Evolutionary conservation across 2,113 vertebrate species (phyloP).

Genomic region (Gambusia affinis): DNA sequence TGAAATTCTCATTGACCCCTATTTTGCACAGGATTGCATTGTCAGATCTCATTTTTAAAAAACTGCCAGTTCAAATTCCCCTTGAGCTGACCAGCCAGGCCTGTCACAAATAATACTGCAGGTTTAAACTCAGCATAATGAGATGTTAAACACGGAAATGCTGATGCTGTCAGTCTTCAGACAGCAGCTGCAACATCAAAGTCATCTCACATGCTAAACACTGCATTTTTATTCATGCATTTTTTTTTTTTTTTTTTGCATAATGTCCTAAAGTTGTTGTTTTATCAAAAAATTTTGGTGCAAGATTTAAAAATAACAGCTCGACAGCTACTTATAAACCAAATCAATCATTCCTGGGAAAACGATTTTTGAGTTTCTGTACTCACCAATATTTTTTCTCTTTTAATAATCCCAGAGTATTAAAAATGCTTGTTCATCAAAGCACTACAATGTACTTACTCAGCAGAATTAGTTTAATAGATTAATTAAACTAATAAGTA

Average conservation of each 20-base stretch:
- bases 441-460: too few species aligned
- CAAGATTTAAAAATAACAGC: neutral
- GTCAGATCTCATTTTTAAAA: slow-evolving; percentile 5
- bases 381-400: neutral
- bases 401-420: neutral
- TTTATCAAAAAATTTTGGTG: neutral
- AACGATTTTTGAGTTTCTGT: neutral
- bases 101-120: slow-evolving; percentile 45
- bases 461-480: too few species aligned
- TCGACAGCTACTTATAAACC: neutral
- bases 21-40: slow-evolving; percentile 4
- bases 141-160: slow-evolving; percentile 41
- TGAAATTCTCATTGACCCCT: neutral
- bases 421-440: too few species aligned
- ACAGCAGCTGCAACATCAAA: neutral
- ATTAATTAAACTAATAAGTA: too few species aligned
- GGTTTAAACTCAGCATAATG: slow-evolving; percentile 52
- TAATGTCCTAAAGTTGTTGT: neutral
- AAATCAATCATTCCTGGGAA: neutral
- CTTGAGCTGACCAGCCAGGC: slow-evolving; percentile 47
- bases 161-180: slow-evolving; percentile 50
- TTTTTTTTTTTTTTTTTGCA: neutral
- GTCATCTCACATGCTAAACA: neutral
- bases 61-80: slow-evolving; percentile 34
- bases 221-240: neutral